Evolutionary conservation across 2,113 vertebrate genomes (phyloP), one percentile per base, ranked within the genome.

Genomic region (Pica pica): DNA sequence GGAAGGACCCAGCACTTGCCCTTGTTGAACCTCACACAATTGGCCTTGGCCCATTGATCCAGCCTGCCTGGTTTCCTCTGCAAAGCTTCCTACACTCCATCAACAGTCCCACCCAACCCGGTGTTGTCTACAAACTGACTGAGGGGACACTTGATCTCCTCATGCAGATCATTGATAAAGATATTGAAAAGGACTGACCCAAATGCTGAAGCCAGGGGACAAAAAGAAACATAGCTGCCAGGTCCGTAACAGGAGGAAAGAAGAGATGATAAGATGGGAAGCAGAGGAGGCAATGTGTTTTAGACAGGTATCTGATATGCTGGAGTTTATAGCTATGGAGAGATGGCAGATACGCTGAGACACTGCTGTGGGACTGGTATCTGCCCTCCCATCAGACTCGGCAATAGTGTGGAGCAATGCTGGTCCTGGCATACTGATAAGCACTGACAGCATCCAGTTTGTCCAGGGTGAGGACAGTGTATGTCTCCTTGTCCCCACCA

Each of bases 401-500:
- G 55, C 0, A 2, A 21, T n/a, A 55, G 12, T 1, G 1, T 20
- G 35, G 3, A 73, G 19, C 28, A 53, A 1, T 22, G 17, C 11
- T 73, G 4, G 33, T 68, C 30, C 49, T 46, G 28, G 10, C 9
- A 27, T 16, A n/a, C 13, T 23, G 7, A 17, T 39, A 63, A 41
- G 7, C 1, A 1, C 4, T 57, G 89, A 47, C 27, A 76, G 27
- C 1, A 4, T 76, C 17, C 10, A 17, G 3, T 46, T 70, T 57
- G 6, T 53, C 20, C 65, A 13, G 7, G 24, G 13, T 57, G 28
- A 37, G 16, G 11, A 33, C 14, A 57, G 12, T 0, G 4, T n/a
- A 15, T 31, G 15, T 31, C 26, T 46, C 21, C 8, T 63, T 91
- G 14, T 13, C 23, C 14, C 9, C 16, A n/a, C 6, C 14, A 9